These are phyloP conservation scores for Crambe crambe DNA, from an alignment of 37 sponge, comb jelly and placozoan genomes.

Conservation along the genomic window DNA sequence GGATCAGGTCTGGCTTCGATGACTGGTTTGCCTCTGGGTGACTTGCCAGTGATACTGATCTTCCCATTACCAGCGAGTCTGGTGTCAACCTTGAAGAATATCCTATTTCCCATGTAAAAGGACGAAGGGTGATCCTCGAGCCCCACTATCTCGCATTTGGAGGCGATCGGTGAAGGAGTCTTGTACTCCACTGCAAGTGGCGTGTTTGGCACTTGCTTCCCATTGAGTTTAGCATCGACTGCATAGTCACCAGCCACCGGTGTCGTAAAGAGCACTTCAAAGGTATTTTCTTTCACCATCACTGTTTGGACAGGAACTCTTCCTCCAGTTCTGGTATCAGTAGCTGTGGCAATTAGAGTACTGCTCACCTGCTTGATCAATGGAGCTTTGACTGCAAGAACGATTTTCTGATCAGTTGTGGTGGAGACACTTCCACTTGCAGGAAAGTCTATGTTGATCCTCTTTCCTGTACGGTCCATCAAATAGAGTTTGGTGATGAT, in stretches of 20 bases:
- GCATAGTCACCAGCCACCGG: constrained; percentile 33
- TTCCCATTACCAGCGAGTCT: constrained; percentile 75
- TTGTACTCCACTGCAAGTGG: constrained; percentile 49
- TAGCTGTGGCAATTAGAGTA: constrained; percentile 12
- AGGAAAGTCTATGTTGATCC: not conserved
- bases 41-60: constrained; percentile 15
- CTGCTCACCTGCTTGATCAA: constrained; percentile 12
- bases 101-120: constrained; percentile 30
- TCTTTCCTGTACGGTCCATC: not conserved
- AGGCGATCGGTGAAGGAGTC: constrained; percentile 23
- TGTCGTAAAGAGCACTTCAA: constrained; percentile 49
- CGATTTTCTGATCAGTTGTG: constrained; percentile 7
- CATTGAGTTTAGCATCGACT: constrained; percentile 31
- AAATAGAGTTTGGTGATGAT: constrained; percentile 23
- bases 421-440: not conserved
- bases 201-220: constrained; percentile 38
- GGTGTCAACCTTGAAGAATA: constrained; percentile 52
- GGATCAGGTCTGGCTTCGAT: not conserved
- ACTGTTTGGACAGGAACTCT: not conserved
- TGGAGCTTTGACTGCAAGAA: constrained; percentile 14
- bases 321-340: constrained; percentile 1
- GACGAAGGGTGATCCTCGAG: constrained; percentile 34
- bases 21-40: constrained; percentile 26
- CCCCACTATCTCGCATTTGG: constrained; percentile 46
- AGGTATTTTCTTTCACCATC: constrained; percentile 2